phyloP scores from a whole-genome alignment of 2,113 vertebrate genomes.

The Pachycephala philippinensis region DNA sequence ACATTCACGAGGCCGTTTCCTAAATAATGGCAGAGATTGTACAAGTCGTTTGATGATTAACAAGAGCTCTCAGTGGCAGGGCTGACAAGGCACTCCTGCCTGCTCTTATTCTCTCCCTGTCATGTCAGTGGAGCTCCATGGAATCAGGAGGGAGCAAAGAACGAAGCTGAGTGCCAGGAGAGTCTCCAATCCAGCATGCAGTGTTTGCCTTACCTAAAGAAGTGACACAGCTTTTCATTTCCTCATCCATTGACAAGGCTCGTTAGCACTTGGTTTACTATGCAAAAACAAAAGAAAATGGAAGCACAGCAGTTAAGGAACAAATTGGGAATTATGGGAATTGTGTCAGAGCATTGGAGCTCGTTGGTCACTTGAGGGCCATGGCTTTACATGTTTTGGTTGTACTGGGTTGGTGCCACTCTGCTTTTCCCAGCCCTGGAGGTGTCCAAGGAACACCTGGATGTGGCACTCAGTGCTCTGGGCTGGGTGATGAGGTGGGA shows the following conservation, averaged over 20 bases:
- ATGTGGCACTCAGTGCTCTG: accelerated
- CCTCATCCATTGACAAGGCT: neutral
- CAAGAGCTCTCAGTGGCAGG: neutral
- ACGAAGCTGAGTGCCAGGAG: neutral
- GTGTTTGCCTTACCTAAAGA: neutral
- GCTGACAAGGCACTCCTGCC: neutral
- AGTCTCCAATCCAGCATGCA: neutral
- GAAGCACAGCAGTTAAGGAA: neutral
- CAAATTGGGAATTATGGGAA: neutral
- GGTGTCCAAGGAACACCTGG: neutral
- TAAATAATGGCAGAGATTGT: neutral
- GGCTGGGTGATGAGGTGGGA: neutral
- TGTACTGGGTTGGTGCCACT: neutral
- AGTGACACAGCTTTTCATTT: neutral
- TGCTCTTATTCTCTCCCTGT: neutral
- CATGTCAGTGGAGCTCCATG: neutral
- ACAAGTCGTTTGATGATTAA: neutral
- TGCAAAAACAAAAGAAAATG: neutral
- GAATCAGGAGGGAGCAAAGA: neutral
- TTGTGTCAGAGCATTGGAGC: neutral
- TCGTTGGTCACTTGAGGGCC: neutral
- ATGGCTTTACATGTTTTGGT: accelerated
- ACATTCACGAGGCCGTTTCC: neutral
- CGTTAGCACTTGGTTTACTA: neutral
- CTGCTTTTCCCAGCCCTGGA: neutral